Evolutionary conservation across 2,113 vertebrate species (phyloP), one percentile per base, ranked within the genome.

Genomic region (Girardinichthys multiradiatus): DNA sequence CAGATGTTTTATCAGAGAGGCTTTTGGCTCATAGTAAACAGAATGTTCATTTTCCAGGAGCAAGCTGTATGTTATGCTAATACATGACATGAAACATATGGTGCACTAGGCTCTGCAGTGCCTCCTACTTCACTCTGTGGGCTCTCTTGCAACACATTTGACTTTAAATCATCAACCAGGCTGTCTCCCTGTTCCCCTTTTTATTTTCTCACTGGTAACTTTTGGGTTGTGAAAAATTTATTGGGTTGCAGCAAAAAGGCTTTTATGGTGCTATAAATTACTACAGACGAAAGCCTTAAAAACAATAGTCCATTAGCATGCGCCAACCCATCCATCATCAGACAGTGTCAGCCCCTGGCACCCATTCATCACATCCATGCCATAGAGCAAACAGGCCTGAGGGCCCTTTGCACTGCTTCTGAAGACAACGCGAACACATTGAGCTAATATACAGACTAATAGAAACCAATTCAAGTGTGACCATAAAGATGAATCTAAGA

Each of bases 281-380:
- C 82, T 8, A 72, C 57, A 58, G 70, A 82, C 48, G 67, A 76
- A 80, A 69, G 76, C 81, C 81, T 88, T 90, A 86, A 88, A 63
- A 90, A 91, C 89, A 89, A 92, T 89, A 80, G 72, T 39, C 74
- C 80, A 90, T 93, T 91, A 88, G 86, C 92, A 90, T 90, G 86
- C 68, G 17, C 37, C 76, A 65, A 76, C 33, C 35, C 78, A 92
- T 91, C 81, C 83, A 88, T 92, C 90, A 87, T 77, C 29, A 66
- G 61, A 67, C 73, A 11, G 67, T 79, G 84, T 70, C 84, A 77
- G 76, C 77, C 26, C 19, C 68, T 79, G 81, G 82, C 77, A 86
- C 74, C 63, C 83, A 90, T 93, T 88, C 87, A 93, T 92, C 90
- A 91, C 76, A 31, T 42, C 64, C 6, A 8, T 76, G 72, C 75